phyloP scores from a whole-genome alignment of 2,113 vertebrate genomes.

The Daphoenositta chrysoptera region DNA sequence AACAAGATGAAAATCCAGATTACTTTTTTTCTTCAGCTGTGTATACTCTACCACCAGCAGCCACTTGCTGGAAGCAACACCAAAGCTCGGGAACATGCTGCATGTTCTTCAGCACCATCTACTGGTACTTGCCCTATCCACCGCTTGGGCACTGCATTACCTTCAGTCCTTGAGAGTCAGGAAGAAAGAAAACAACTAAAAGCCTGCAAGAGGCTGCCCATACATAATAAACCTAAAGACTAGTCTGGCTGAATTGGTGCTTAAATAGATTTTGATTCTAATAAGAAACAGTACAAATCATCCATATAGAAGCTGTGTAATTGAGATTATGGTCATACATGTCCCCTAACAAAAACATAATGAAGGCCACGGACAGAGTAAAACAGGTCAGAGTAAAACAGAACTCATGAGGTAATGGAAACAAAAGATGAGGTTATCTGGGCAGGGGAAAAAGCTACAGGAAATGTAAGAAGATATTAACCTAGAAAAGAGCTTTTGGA shows the following conservation, averaged over 20 bases:
- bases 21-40: background rate
- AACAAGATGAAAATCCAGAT: background rate
- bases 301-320: background rate
- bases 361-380: background rate
- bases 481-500: background rate
- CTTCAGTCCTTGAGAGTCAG: background rate
- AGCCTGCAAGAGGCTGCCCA: background rate
- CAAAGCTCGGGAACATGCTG: background rate
- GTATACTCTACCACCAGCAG: background rate
- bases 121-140: background rate
- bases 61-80: background rate
- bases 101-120: conserved; percentile 32
- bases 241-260: background rate
- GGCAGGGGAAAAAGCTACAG: background rate
- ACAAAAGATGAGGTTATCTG: background rate
- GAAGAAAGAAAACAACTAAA: background rate
- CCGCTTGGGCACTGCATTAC: background rate
- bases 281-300: background rate
- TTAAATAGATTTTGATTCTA: background rate
- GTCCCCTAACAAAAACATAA: background rate
- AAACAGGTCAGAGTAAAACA: background rate
- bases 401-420: background rate
- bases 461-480: conserved; percentile 5
- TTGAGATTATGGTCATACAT: background rate
- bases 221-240: background rate